Percentiles rank a stretch among this genome's conserved stretches.
phyloP scores from a whole-genome alignment of 2,888 invertebrate genomes.

The Cephus spinipes region DNA sequence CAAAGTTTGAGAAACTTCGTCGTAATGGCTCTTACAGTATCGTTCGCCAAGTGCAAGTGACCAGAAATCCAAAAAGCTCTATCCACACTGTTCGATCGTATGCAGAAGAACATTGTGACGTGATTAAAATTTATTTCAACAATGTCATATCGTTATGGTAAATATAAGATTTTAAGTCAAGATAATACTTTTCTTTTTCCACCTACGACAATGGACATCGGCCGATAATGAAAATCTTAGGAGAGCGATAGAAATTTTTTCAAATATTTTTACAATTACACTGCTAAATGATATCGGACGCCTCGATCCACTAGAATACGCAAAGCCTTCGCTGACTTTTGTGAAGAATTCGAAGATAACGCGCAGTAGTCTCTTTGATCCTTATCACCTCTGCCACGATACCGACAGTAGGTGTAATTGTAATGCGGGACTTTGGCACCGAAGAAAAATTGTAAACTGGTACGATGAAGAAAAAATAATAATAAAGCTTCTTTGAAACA shows the following conservation, averaged over 20 bases:
- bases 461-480: background rate
- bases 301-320: background rate
- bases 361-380: background rate
- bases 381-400: background rate
- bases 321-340: background rate
- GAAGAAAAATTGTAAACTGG: background rate
- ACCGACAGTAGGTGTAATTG: background rate
- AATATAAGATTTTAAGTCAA: background rate
- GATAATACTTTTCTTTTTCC: background rate
- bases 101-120: background rate
- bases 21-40: background rate
- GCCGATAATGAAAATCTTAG: background rate
- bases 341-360: background rate
- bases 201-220: background rate
- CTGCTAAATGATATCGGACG: too few relatives aligned
- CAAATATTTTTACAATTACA: too few relatives aligned
- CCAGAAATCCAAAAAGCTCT: background rate
- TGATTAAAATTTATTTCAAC: background rate
- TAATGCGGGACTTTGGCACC: background rate
- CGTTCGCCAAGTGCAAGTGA: background rate
- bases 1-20: background rate
- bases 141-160: background rate
- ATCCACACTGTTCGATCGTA: background rate
- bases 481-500: background rate
- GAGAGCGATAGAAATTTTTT: background rate